Conservation (phyloP, 2,113 vertebrate genomes). For the Fukomys damarensis region DNA sequence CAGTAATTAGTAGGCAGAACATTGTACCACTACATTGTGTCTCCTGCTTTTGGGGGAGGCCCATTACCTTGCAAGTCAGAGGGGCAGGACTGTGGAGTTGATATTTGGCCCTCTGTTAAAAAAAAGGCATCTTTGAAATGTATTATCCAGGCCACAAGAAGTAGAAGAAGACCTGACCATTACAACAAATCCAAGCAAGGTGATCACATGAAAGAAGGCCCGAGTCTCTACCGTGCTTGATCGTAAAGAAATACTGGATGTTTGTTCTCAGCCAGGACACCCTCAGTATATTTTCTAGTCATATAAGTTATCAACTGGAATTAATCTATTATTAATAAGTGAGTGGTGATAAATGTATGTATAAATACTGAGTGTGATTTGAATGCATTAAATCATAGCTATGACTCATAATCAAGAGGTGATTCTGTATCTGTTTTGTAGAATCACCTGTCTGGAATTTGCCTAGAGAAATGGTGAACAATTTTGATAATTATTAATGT, state of each 20-base stretch:
- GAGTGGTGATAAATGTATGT: neutral
- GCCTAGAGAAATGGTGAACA: neutral
- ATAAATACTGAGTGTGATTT: neutral
- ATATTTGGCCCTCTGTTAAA: neutral
- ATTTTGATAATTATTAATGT: neutral
- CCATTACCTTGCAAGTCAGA: neutral
- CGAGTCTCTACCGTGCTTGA: neutral
- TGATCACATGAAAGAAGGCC: neutral
- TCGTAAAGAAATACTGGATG: neutral
- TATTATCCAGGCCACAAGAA: neutral
- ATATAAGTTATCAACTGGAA: neutral
- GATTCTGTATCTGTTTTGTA: neutral
- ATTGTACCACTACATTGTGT: rapidly evolving
- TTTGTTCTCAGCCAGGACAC: neutral
- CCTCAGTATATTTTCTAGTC: neutral
- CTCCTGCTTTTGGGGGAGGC: neutral
- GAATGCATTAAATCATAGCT: neutral
- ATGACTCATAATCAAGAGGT: neutral
- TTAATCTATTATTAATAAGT: slow-evolving; percentile 12
- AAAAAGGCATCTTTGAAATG: neutral
- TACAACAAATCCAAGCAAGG: neutral
- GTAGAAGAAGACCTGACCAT: neutral
- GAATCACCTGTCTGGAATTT: neutral
- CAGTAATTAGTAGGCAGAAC: neutral
- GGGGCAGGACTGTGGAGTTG: neutral